These are phyloP conservation scores for Athrips mouffetella DNA, from an alignment of 2,888 invertebrate species.

Conservation along the genomic window DNA sequence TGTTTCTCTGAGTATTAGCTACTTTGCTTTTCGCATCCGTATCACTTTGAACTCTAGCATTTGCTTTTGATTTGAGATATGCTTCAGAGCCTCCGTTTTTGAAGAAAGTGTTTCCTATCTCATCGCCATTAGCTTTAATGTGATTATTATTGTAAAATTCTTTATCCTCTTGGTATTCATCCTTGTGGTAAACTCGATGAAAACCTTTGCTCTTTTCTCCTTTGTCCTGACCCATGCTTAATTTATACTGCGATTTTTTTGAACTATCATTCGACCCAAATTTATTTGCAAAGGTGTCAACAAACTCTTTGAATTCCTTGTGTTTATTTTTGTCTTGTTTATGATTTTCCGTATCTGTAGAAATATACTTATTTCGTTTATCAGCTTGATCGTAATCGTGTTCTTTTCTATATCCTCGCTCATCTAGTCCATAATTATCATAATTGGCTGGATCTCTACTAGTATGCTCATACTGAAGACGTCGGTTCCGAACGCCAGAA, in stretches of 20 bases:
- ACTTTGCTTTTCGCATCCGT: conserved; percentile 31
- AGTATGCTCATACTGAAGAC: no score
- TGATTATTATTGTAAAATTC: conserved; percentile 61
- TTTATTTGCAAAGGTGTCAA: conserved; percentile 56
- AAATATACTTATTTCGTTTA: conserved; percentile 33
- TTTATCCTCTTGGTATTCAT: conserved; percentile 64
- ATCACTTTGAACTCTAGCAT: conserved; percentile 37
- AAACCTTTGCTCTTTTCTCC: conserved; percentile 61
- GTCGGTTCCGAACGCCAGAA: conserved; percentile 33
- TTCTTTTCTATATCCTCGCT: conserved; percentile 30
- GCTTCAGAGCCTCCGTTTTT: conserved; percentile 49
- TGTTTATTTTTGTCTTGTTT: conserved; percentile 36
- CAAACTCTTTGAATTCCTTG: conserved; percentile 50
- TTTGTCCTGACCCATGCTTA: conserved; percentile 48
- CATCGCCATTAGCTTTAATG: conserved; percentile 42
- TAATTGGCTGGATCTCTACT: no score
- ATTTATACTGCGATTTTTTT: conserved; percentile 40
- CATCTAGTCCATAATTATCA: no score
- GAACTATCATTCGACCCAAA: conserved; percentile 51
- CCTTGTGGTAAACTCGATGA: conserved; percentile 61
- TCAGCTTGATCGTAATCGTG: conserved; percentile 37
- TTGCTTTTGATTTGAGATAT: conserved; percentile 41
- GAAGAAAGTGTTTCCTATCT: conserved; percentile 40
- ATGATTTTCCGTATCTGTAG: conserved; percentile 33
- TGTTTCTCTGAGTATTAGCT: conserved; percentile 33